Percentiles rank a stretch among this genome's conserved stretches.
Conservation (phyloP, 2,113 vertebrate species). For the Microcebus lehilahytsara region DNA sequence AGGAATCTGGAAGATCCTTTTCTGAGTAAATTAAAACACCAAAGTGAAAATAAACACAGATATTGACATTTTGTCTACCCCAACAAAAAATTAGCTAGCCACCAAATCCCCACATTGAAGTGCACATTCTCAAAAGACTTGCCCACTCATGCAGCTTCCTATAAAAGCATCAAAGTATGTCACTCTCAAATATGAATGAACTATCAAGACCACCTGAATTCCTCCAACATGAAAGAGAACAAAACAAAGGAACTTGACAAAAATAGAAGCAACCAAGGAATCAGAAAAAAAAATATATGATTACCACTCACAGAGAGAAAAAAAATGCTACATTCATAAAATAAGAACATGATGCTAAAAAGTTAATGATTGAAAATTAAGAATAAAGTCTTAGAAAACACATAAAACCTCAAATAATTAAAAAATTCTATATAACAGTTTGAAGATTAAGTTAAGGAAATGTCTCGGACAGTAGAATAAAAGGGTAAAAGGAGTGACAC, state of each 20-base stretch:
- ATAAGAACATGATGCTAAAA: neutral
- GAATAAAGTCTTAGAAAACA: neutral
- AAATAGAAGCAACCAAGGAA: neutral
- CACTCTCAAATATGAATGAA: neutral
- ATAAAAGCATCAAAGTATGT: neutral
- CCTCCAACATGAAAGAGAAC: neutral
- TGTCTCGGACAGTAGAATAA: neutral
- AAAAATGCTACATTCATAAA: neutral
- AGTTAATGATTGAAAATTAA: neutral
- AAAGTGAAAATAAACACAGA: neutral
- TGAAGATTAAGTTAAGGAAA: slow-evolving; percentile 7
- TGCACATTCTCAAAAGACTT: neutral
- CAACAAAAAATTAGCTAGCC: neutral
- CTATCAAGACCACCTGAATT: neutral
- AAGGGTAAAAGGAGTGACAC: neutral
- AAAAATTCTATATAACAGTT: neutral
- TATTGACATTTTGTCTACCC: neutral
- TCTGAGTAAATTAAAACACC: neutral
- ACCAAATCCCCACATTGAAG: neutral
- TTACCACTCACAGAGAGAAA: neutral
- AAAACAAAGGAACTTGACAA: neutral
- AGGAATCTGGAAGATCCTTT: neutral
- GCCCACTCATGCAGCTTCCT: neutral
- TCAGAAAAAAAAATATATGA: neutral
- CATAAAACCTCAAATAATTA: neutral